Evolutionary conservation across 30 jellyfish, hydroid and myxozoan species (phyloP), one percentile per base, ranked within the genome.

Genomic region (Catostylus mosaicus): DNA sequence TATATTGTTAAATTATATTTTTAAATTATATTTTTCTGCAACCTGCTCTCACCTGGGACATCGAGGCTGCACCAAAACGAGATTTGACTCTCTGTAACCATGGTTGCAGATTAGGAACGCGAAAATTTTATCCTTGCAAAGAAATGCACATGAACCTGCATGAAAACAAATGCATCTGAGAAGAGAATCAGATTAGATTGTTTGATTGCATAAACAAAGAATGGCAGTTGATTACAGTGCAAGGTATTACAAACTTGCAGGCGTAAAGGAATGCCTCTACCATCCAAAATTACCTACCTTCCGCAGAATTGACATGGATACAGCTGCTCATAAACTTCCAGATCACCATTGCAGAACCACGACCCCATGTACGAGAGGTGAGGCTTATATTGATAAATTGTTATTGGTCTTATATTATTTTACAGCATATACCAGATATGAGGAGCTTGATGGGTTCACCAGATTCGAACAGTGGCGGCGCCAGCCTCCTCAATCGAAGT

Each of bases 221-320:
- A 74, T 74, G 85, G 72, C 85, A 36, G 1, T 59, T 56, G 85
- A 56, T 56, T 73, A 56, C 45, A 88, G 80, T 26, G 64, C 88
- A 59, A 60, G 79, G 45, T 32, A 38, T 43, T 90, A 75, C 76
- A 77, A 90, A 67, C 89, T 90, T 32, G 92, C 97, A 14, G 97
- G 96, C 22, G 96, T 90, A 29, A 90, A 90, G 68, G 96, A 90
- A 60, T 78, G 79, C 32, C 83, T 90, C 59, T 90, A 76, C 73
- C 97, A 90, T 26, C 97, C 97, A 26, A 75, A 46, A n/a, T 67
- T 90, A 31, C 97, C 97, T 37, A 75, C 96, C 2, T 83, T 90
- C 34, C 85, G 97, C 9, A 36, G 97, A 22, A 90, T 90, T 90
- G 97, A 90, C 47, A 90, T 90, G 76, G 97, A 90, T 65, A 90